phyloP scores from a whole-genome alignment of 2,113 vertebrate species.

The Coptodon rendalli region DNA sequence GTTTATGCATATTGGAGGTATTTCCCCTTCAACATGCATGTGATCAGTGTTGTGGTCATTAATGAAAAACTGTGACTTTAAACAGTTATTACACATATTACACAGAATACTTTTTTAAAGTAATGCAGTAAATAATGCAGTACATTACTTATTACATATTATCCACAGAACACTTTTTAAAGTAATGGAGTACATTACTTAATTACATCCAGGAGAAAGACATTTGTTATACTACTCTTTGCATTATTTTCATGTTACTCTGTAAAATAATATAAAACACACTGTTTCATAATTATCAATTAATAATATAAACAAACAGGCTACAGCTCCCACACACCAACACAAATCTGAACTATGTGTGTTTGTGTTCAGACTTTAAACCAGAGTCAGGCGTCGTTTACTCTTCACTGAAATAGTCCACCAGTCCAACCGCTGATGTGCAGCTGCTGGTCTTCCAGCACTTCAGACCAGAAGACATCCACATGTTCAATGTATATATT shows the following conservation, averaged over 20 bases:
- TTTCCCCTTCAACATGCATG: not conserved
- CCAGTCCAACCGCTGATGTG: fast-evolving
- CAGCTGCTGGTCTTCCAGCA: not conserved
- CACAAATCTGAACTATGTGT: not conserved
- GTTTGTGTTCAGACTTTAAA: not conserved
- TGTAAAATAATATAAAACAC: not conserved
- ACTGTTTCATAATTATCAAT: not conserved
- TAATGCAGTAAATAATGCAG: too few relatives aligned
- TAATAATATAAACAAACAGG: not conserved
- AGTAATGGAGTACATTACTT: not conserved
- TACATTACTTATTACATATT: too few relatives aligned
- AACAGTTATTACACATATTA: not conserved
- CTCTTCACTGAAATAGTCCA: not conserved
- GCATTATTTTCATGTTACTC: not conserved
- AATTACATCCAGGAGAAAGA: not conserved
- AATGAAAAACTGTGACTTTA: not conserved
- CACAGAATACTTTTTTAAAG: not conserved
- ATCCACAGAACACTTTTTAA: not conserved
- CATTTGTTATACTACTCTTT: fast-evolving
- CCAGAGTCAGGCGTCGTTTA: fast-evolving
- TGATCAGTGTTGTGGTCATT: not conserved
- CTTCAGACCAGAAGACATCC: not conserved
- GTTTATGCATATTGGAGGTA: not conserved
- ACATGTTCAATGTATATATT: not conserved
- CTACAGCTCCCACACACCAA: not conserved